Evolutionary conservation across 2,113 vertebrate species (phyloP), one percentile per base, ranked within the genome.

Genomic region (Electrona antarctica): DNA sequence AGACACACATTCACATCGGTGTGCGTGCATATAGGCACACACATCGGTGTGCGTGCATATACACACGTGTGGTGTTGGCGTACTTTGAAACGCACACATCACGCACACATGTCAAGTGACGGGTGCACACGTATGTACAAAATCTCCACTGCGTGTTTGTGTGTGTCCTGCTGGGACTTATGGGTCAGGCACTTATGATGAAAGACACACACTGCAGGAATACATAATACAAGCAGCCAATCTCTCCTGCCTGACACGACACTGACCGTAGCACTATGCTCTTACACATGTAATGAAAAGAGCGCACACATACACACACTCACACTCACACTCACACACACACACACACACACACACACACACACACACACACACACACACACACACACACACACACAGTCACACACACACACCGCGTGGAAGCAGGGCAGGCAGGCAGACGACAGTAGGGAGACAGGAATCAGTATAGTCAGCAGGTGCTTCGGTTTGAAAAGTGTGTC

Each of bases 361-460:
- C 50, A 51, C 8, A 51, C 50, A 51, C 50, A 51, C 50, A 51
- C 50, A 51, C 8, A 51, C 8, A 10, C 8, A 51, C 54, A 55
- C 54, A 55, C 54, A 55, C 10, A 55, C 69, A 77, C 64, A 71
- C 71, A 55, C 63, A 57, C 33, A 63, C 11, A 28, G 60, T 76
- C 58, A 61, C 41, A 68, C 54, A 57, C 45, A 47, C 10, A 58
- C 21, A 45, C 60, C 51, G 68, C 58, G 63, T 73, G 52, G 58
- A 74, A 85, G 63, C 76, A 80, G 80, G 79, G 52, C 54, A 74
- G 83, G 63, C 76, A 80, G 80, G 79, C 84, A 82, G 82, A 83
- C 74, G 78, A 78, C 76, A 80, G 56, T 7, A 54, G 14, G 50
- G 51, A 71, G 69, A 83, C 58, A 68, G 67, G 74, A 80, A 74